A percentile compares a stretch with the other conserved stretches of the same genome.
Evolutionary conservation across 1,140 invertebrate genomes (phyloP).

Genomic region (Aphis gossypii): DNA sequence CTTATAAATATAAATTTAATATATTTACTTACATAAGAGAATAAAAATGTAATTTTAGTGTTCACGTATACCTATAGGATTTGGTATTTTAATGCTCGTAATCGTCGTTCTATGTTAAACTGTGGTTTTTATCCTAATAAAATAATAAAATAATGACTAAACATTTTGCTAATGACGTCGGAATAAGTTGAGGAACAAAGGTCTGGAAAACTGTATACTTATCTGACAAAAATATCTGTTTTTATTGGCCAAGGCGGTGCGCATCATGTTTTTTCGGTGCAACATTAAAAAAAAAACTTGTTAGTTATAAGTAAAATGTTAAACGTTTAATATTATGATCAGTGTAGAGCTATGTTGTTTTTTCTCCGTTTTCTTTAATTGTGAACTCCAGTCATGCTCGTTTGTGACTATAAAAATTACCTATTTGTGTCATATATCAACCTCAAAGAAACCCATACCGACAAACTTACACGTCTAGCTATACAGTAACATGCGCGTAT

Average conservation of each 20-base stretch:
- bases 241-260: conserved; percentile 46
- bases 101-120: conserved; percentile 29
- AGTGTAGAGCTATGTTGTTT: conserved; percentile 12
- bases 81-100: conserved; percentile 30
- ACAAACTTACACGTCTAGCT: conserved; percentile 34
- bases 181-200: conserved; percentile 21
- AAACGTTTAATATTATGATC: conserved; percentile 52
- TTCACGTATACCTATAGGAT: neutral
- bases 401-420: conserved; percentile 57
- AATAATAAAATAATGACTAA: conserved; percentile 53
- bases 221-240: conserved; percentile 51
- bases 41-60: conserved; percentile 26
- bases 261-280: conserved; percentile 46
- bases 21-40: neutral
- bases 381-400: conserved; percentile 53
- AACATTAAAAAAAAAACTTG: conserved; percentile 42
- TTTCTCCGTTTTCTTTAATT: conserved; percentile 44
- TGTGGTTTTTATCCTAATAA: conserved; percentile 42
- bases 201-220: conserved; percentile 52
- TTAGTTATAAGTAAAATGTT: conserved; percentile 47
- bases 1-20: neutral
- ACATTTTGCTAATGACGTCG: conserved; percentile 56
- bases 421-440: conserved; percentile 54
- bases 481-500: neutral
- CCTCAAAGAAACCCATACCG: conserved; percentile 50